Conservation (phyloP, 1,140 invertebrate genomes). For the Anthonomus grandis region DNA sequence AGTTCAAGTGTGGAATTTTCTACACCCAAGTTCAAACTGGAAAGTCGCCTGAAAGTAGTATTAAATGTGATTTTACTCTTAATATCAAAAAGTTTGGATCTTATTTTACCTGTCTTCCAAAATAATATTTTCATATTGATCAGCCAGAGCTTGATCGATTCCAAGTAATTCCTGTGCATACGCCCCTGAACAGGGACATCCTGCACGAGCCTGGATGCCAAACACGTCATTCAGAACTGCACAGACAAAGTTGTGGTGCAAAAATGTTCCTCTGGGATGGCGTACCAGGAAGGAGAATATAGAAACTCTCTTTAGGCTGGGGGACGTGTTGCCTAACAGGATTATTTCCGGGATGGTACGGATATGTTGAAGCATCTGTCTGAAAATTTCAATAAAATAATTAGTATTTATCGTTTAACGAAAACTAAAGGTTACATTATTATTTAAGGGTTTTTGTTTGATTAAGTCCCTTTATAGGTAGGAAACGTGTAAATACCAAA, state of each 20-base stretch:
- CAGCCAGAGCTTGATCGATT: conserved; percentile 71
- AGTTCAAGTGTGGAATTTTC: conserved; percentile 69
- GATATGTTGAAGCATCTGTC: conserved; percentile 70
- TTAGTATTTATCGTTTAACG: neutral
- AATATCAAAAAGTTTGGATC: neutral
- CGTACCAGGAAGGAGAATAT: conserved; percentile 85
- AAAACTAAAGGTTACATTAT: too few species aligned
- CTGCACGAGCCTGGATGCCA: conserved; percentile 84
- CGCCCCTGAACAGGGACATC: conserved; percentile 77
- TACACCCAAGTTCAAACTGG: conserved; percentile 58
- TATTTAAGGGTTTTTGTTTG: too few species aligned
- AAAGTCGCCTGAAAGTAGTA: conserved; percentile 52
- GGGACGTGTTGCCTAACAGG: conserved; percentile 68
- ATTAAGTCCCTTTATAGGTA: too few species aligned
- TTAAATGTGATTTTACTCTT: neutral
- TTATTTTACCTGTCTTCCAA: conserved; percentile 66
- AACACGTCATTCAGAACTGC: conserved; percentile 88
- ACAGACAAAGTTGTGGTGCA: conserved; percentile 89
- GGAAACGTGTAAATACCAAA: too few species aligned
- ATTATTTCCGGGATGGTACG: conserved; percentile 75
- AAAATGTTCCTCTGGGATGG: conserved; percentile 73
- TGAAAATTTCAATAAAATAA: conserved; percentile 46
- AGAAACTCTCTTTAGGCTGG: conserved; percentile 65
- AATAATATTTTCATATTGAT: conserved; percentile 73
- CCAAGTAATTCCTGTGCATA: conserved; percentile 84